Base-by-base conservation (phyloP, 53 echinoderm and acorn worm genomes). In the Zoroaster sp. region DNA sequence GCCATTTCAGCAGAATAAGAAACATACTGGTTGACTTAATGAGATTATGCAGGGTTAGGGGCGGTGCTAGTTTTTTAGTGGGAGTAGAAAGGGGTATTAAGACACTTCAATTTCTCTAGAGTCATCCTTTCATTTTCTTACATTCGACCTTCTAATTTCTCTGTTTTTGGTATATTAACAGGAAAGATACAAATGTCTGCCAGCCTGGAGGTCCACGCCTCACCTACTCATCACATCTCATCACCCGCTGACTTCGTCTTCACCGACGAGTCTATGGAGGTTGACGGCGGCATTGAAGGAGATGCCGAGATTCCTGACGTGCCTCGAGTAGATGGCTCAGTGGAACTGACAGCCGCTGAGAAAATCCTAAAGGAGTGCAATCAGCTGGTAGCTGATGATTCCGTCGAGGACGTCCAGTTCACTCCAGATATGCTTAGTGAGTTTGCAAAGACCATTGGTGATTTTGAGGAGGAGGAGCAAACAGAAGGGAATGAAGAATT, bases 391-490 rank as follows among this genome's bases (percentile, higher is more conserved):
- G 85, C 37, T 34, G 72, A 85, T 25, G 85, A 85, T 85, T 85
- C 85, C 17, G 21, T 85, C 18, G 85, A 70, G 15, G 85, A 85
- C 5, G 47, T 85, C 85, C 85, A 85, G 72, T 71, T 85, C 70
- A 85, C 85, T 69, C 85, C 85, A 18, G 85, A 85, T 13, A 85
- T 85, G 85, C 71, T 85, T 69, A 85, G 47, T 49, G 85, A 85
- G 51, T 47, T 85, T 44, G 70, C 85, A 9, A 85, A 85, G 70
- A 85, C 85, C 34, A 85, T 85, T 21, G 37, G 49, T 71, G 85
- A 44, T 13, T 85, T 85, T 71, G 85, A 85, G 49, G 85, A 85
- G 2, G 44, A 45, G n/a, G 83, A 85, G 66, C 40, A 82, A 25
- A 40, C 11, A 5, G 78, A 36, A 36, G 21, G 45, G 45, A 44